These are phyloP conservation scores for Arothron firmamentum DNA, from an alignment of 2,113 vertebrate species.

Conservation along the genomic window DNA sequence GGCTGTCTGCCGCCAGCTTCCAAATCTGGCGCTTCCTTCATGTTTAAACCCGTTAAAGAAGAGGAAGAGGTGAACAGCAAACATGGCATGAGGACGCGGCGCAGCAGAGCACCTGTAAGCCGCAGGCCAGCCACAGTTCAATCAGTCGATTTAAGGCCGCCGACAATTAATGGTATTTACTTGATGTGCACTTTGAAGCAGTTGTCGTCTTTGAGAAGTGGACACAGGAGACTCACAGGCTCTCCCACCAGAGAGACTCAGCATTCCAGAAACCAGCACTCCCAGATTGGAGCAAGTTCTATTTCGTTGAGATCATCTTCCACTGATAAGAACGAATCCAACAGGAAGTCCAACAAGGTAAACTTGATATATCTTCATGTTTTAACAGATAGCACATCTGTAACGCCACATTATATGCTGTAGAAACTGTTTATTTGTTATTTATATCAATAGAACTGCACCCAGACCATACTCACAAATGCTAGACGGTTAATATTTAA, in stretches of 20 bases:
- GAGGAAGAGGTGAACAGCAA: conserved; percentile 93
- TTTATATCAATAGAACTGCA: not conserved
- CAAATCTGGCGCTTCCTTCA: conserved; percentile 89
- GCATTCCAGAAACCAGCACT: conserved; percentile 83
- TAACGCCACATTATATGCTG: not conserved
- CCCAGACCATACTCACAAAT: not conserved
- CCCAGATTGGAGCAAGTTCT: conserved; percentile 71
- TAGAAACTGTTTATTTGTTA: not conserved
- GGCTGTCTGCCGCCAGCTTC: conserved; percentile 88
- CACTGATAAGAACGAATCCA: conserved; percentile 85
- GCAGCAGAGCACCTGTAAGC: conserved; percentile 91
- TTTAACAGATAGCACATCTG: not conserved
- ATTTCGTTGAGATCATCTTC: conserved; percentile 87
- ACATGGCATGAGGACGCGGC: conserved; percentile 97
- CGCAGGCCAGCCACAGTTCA: conserved; percentile 6
- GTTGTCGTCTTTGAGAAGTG: conserved; percentile 95
- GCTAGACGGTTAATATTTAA: not conserved
- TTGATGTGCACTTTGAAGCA: conserved; percentile 53
- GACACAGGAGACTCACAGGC: conserved; percentile 91
- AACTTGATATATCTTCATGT: not conserved
- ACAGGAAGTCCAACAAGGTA: conserved; percentile 89
- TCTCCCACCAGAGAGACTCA: conserved; percentile 88
- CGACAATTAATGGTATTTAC: not conserved
- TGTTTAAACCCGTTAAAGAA: conserved; percentile 98
- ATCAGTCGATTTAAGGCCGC: not conserved